Evolutionary conservation across 2,797 vertebrate species (phyloP).

Genomic region (Schizopygopsis malacanthus): DNA sequence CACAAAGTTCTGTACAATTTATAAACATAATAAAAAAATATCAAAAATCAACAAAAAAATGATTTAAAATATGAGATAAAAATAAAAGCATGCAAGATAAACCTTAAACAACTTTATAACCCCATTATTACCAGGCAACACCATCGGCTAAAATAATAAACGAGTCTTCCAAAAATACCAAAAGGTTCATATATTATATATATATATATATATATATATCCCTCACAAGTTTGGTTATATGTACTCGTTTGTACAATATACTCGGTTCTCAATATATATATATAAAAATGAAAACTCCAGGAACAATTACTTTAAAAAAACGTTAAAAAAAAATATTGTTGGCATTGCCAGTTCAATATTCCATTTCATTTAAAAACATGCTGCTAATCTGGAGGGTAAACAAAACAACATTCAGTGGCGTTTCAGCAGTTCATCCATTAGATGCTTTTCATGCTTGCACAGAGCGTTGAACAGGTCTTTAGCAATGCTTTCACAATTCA

Average conservation of each 20-base stretch:
- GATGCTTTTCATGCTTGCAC: background rate
- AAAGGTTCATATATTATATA: background rate
- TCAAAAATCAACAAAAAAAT: no score
- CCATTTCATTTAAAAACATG: background rate
- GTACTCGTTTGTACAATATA: background rate
- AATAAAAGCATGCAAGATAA: no score
- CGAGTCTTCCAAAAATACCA: background rate
- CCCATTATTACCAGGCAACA: no score
- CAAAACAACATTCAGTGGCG: background rate
- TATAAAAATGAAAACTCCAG: background rate
- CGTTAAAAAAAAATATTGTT: background rate
- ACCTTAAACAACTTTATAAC: no score
- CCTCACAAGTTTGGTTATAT: background rate
- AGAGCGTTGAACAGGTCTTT: conserved; percentile 40
- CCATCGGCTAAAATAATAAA: no score
- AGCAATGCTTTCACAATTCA: conserved; percentile 28
- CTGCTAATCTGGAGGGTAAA: background rate
- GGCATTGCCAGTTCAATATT: background rate
- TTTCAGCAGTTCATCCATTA: conserved; percentile 42
- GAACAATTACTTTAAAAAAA: background rate
- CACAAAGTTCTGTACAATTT: no score
- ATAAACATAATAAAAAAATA: no score
- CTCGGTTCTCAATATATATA: background rate
- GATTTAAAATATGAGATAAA: no score
- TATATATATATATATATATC: background rate